Conservation (phyloP, 2,888 invertebrate genomes). For the Andrena hattorfiana region DNA sequence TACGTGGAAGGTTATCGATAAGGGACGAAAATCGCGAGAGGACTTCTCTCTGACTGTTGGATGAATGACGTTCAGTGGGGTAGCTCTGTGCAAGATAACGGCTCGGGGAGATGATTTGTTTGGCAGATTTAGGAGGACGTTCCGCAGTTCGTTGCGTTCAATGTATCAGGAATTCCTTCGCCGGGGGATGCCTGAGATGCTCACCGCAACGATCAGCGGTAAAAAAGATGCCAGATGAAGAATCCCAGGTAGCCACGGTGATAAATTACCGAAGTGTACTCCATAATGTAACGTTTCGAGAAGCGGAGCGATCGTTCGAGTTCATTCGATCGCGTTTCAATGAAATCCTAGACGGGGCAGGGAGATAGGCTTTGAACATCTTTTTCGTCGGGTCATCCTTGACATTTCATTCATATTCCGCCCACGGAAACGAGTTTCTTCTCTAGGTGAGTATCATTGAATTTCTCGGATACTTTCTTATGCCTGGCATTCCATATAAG, state of each 20-base stretch:
- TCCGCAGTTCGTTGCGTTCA: not conserved
- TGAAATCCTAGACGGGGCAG: constrained; percentile 51
- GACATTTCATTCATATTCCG: constrained; percentile 69
- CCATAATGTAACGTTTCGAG: constrained; percentile 25
- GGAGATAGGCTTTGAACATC: constrained; percentile 51
- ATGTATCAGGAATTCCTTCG: not conserved
- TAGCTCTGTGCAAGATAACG: not conserved
- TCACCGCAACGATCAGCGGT: not conserved
- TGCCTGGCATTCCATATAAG: constrained; percentile 51
- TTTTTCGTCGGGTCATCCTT: constrained; percentile 51
- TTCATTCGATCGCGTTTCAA: constrained; percentile 46
- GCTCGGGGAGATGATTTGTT: not conserved
- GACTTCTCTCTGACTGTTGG: not conserved
- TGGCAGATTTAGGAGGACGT: not conserved
- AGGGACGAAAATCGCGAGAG: not conserved
- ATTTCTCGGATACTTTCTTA: constrained; percentile 64
- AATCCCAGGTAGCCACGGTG: constrained; percentile 19
- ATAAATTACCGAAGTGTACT: constrained; percentile 45
- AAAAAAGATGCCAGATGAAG: not conserved
- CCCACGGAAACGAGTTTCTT: constrained; percentile 68
- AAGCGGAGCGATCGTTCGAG: constrained; percentile 26
- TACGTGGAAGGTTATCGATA: constrained; percentile 7
- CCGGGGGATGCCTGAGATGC: not conserved
- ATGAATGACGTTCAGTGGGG: no score
- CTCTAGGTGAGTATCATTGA: constrained; percentile 67